These are phyloP conservation scores for Drosophila eohydei DNA, from an alignment of 2,888 invertebrate species.

Conservation along the genomic window DNA sequence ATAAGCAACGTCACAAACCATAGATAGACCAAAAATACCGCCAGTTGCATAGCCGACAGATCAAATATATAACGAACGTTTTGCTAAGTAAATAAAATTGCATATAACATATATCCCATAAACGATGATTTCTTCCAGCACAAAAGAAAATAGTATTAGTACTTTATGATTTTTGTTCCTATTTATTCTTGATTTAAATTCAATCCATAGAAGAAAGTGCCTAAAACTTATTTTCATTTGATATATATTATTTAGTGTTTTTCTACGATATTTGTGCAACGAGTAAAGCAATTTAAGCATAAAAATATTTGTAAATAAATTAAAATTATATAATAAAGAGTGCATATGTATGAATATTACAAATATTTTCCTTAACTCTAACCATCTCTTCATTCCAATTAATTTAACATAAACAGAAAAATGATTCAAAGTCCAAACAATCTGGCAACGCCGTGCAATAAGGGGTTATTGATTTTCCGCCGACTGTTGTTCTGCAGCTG, in stretches of 20 bases:
- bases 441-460: constrained; percentile 61
- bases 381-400: not conserved
- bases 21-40: constrained; percentile 48
- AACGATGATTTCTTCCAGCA: constrained; percentile 58
- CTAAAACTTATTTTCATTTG: constrained; percentile 70
- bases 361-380: not conserved
- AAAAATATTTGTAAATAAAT: constrained; percentile 78
- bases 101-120: constrained; percentile 22
- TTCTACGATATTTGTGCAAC: constrained; percentile 73
- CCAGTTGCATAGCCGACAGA: constrained; percentile 52
- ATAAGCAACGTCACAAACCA: constrained; percentile 44
- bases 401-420: not conserved
- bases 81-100: constrained; percentile 36
- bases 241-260: constrained; percentile 70
- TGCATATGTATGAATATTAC: constrained; percentile 62
- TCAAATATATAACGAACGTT: constrained; percentile 62
- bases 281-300: constrained; percentile 71
- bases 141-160: constrained; percentile 77
- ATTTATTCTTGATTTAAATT: constrained; percentile 81
- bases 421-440: constrained; percentile 9
- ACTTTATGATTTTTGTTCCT: constrained; percentile 83
- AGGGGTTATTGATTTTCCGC: constrained; percentile 71
- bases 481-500: constrained; percentile 57
- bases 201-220: constrained; percentile 69
- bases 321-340: constrained; percentile 70